Evolutionary conservation across 2,113 vertebrate species (phyloP), one percentile per base, ranked within the genome.

Genomic region (Daphoenositta chrysoptera): DNA sequence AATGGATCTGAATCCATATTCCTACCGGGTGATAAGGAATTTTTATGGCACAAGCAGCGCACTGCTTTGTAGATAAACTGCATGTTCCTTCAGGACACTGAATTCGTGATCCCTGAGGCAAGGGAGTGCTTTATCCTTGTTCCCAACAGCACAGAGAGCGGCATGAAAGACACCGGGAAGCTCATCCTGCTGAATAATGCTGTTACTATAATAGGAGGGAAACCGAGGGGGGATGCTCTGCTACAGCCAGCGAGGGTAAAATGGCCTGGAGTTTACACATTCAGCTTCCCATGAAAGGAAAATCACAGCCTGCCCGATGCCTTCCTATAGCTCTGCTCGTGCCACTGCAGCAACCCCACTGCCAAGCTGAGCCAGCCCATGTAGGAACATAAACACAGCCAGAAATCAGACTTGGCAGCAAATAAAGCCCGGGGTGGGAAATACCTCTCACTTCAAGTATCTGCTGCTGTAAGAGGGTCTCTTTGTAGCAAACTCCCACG

Each of bases 401-500:
- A 86, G 81, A 89, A 94, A 83, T 90, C 75, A 65, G 71, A 45
- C 64, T 83, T 54, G 35, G 63, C 80, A 84, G 64, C 77, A 94
- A 94, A 92, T 60, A 75, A 91, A 94, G 92, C 77, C 51, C 6
- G 13, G 35, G 47, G 40, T 53, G 78, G 50, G 33, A 40, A 96
- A 87, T 35, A 93, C 24, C 75, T 90, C 83, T 60, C 61, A 39
- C 47, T 87, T 77, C 37, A 87, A 96, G 77, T 45, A 56, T 72
- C 86, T 66, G 78, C 68, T 93, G 86, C 86, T 84, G 63, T 66
- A 76, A 90, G 85, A 88, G 81, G 86, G 93, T 93, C 61, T 53
- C 83, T 94, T 51, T 91, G 88, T 83, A 88, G 76, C 42, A 90
- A 93, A 83, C 89, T 97, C 93, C 89, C 82, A 95, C 28, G 8